These are phyloP conservation scores for Epinephelus cyanopodus DNA, from an alignment of 2,113 vertebrate species.

Conservation along the genomic window DNA sequence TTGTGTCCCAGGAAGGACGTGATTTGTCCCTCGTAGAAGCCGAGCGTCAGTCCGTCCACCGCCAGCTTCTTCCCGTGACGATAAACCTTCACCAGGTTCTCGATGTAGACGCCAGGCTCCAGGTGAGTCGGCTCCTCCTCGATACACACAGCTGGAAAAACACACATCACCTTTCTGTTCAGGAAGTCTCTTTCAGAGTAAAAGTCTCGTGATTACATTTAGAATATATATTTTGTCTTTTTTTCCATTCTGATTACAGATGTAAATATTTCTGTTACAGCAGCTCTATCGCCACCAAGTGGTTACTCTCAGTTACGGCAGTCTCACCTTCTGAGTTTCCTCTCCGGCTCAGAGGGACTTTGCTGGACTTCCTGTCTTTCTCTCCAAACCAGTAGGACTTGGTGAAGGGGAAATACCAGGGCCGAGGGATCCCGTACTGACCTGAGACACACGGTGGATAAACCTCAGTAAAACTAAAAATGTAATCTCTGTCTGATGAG, in stretches of 20 bases:
- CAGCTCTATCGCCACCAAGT: neutral
- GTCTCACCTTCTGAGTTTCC: constrained; percentile 87
- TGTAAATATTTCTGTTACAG: too few species aligned
- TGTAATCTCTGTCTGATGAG: too few species aligned
- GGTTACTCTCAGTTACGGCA: neutral
- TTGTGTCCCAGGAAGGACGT: constrained; percentile 98
- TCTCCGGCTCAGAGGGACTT: constrained; percentile 77
- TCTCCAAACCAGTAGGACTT: constrained; percentile 97
- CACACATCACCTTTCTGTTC: neutral
- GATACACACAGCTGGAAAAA: constrained; percentile 88
- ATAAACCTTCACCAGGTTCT: constrained; percentile 97
- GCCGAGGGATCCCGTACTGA: constrained; percentile 96
- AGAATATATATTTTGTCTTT: too few species aligned
- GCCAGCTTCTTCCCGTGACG: constrained; percentile 94
- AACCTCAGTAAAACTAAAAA: too few species aligned
- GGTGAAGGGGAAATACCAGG: constrained; percentile 95
- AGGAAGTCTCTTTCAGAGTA: constrained; percentile 9
- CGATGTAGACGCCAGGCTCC: constrained; percentile 92
- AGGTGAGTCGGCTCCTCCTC: constrained; percentile 93
- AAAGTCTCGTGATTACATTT: neutral
- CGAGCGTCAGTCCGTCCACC: constrained; percentile 93
- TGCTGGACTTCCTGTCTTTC: constrained; percentile 73
- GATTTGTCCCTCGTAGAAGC: constrained; percentile 98
- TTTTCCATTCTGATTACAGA: neutral
- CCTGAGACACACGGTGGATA: constrained; percentile 76